Conservation (phyloP, 2,113 vertebrate genomes). For the Atherinomorus stipes region DNA sequence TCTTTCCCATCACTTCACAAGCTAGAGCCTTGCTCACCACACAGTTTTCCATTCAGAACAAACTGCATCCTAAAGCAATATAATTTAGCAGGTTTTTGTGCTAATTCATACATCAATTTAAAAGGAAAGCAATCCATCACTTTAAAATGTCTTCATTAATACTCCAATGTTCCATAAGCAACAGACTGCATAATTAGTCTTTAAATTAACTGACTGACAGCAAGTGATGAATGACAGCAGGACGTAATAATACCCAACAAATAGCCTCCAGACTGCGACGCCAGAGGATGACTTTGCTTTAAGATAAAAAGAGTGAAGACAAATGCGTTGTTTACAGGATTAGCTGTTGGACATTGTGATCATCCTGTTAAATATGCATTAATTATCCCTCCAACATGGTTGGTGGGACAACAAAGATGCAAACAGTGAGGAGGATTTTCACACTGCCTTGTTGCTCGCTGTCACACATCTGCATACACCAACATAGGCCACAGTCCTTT, state of each 20-base stretch:
- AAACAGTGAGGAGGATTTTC: conserved; percentile 39
- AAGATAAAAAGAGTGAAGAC: conserved; percentile 29
- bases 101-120: background rate
- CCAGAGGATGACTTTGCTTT: conserved; percentile 11
- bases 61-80: background rate
- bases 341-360: conserved; percentile 30
- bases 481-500: conserved; percentile 11
- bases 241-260: conserved; percentile 8
- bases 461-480: conserved; percentile 34
- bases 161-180: conserved; percentile 21
- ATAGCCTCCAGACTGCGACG: conserved; percentile 11
- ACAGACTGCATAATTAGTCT: conserved; percentile 42
- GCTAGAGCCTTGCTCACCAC: background rate
- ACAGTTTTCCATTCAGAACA: too few relatives aligned
- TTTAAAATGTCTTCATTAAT: conserved; percentile 56
- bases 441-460: conserved; percentile 46
- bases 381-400: conserved; percentile 21
- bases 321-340: conserved; percentile 40
- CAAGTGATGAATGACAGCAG: conserved; percentile 45
- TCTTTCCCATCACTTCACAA: background rate
- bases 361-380: conserved; percentile 38
- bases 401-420: conserved; percentile 26
- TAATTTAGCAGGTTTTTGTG: background rate
- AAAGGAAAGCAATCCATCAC: conserved; percentile 21
- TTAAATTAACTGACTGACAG: conserved; percentile 46